phyloP scores from a whole-genome alignment of 2,797 vertebrate genomes.

The Gymnothorax reevesii region DNA sequence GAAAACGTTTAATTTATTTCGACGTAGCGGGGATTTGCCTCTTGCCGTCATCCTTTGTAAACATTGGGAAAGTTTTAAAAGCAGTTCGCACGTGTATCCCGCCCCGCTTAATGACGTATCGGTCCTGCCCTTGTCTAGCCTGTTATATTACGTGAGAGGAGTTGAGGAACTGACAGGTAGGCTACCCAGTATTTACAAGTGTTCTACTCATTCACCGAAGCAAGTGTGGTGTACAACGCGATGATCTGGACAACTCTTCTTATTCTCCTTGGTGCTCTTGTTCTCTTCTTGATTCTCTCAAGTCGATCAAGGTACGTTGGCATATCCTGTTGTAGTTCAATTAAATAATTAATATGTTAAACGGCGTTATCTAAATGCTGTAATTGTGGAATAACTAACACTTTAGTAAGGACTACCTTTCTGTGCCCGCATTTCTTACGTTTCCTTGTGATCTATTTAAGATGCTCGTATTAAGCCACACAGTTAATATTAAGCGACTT shows the following conservation, averaged over 20 bases:
- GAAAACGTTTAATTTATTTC: neutral
- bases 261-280: constrained; percentile 47
- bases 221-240: neutral
- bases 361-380: neutral
- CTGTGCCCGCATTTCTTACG: too few species aligned
- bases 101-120: neutral
- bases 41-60: neutral
- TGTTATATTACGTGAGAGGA: neutral
- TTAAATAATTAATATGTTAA: neutral
- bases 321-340: neutral
- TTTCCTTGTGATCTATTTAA: too few species aligned
- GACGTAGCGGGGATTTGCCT: neutral
- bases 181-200: neutral
- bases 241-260: constrained; percentile 69
- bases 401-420: neutral
- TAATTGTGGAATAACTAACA: neutral
- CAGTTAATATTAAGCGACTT: too few species aligned
- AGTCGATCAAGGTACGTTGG: constrained; percentile 64
- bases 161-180: neutral
- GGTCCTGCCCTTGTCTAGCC: neutral
- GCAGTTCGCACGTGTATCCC: neutral
- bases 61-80: neutral
- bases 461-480: too few species aligned
- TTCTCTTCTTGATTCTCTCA: constrained; percentile 62
- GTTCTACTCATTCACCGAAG: neutral